A percentile compares a stretch with the other conserved stretches of the same genome.
phyloP scores from a whole-genome alignment of 2,113 vertebrate genomes.

The Pao palembangensis region DNA sequence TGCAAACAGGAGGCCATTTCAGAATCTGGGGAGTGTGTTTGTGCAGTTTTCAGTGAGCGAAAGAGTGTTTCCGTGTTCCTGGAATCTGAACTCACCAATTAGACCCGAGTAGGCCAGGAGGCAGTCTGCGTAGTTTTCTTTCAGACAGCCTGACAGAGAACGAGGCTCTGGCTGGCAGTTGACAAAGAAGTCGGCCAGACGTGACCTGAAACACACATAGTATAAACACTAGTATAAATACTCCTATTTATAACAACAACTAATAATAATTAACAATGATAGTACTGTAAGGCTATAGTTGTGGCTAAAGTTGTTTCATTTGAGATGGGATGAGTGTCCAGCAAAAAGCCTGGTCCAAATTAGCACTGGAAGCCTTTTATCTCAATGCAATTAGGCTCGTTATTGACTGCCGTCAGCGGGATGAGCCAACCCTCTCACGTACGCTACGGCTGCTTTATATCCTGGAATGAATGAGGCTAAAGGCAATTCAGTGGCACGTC shows the following conservation, averaged over 20 bases:
- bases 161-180: slow-evolving; percentile 95
- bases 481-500: slow-evolving; percentile 22
- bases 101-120: slow-evolving; percentile 95
- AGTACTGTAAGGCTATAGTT: too few relatives aligned
- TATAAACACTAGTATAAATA: background rate
- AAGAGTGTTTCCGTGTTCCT: too few relatives aligned
- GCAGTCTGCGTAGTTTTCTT: slow-evolving; percentile 97
- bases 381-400: slow-evolving; percentile 42
- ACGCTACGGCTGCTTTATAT: slow-evolving; percentile 31
- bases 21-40: too few relatives aligned
- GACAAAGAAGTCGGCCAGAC: slow-evolving; percentile 95
- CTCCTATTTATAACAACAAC: background rate
- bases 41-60: too few relatives aligned
- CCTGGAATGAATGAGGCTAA: slow-evolving; percentile 27
- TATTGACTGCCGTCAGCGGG: slow-evolving; percentile 30
- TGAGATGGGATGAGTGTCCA: slow-evolving; percentile 13
- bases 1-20: too few relatives aligned
- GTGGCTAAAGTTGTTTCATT: background rate
- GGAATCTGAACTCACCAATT: slow-evolving; percentile 81
- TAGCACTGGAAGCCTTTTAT: slow-evolving; percentile 38
- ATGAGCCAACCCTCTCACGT: slow-evolving; percentile 22
- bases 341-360: slow-evolving; percentile 24
- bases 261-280: too few relatives aligned
- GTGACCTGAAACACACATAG: slow-evolving; percentile 79
- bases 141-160: slow-evolving; percentile 90